Evolutionary conservation across 2,797 vertebrate species (phyloP).

Genomic region (Scyliorhinus canicula): DNA sequence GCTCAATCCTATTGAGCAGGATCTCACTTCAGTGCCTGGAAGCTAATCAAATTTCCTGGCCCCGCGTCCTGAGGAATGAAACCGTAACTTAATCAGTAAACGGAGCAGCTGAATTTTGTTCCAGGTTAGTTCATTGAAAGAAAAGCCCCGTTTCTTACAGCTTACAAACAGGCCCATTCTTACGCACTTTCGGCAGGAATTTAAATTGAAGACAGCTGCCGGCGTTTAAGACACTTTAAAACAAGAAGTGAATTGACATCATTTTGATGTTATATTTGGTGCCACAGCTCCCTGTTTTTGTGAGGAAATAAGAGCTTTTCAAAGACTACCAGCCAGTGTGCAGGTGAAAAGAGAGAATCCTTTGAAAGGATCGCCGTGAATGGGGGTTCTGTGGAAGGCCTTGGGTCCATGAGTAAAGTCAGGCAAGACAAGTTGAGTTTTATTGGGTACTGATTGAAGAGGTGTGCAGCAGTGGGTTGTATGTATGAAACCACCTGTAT

Average conservation of each 20-base stretch:
- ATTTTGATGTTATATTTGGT: conserved; percentile 22
- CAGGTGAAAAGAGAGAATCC: conserved; percentile 30
- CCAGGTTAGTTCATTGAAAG: background rate
- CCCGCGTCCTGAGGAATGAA: background rate
- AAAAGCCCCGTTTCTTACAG: conserved; percentile 19
- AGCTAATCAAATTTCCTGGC: conserved; percentile 13
- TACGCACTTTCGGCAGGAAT: conserved; percentile 13
- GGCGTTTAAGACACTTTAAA: conserved; percentile 19
- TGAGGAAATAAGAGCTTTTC: conserved; percentile 9
- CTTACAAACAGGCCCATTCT: conserved; percentile 25
- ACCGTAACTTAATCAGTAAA: conserved; percentile 26
- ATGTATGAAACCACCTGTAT: background rate
- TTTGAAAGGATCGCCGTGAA: conserved; percentile 15
- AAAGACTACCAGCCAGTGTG: background rate
- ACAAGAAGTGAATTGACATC: conserved; percentile 32
- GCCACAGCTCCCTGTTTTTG: background rate
- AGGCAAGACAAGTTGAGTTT: background rate
- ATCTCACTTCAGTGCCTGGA: conserved; percentile 16
- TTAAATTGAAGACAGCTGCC: conserved; percentile 32
- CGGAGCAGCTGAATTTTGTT: background rate
- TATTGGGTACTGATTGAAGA: background rate
- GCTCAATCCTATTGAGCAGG: background rate
- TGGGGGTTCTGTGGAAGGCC: background rate
- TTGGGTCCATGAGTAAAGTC: background rate
- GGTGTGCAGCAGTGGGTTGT: background rate